These are phyloP conservation scores for Geococcyx californianus DNA, from an alignment of 2,113 vertebrate genomes.

Conservation along the genomic window DNA sequence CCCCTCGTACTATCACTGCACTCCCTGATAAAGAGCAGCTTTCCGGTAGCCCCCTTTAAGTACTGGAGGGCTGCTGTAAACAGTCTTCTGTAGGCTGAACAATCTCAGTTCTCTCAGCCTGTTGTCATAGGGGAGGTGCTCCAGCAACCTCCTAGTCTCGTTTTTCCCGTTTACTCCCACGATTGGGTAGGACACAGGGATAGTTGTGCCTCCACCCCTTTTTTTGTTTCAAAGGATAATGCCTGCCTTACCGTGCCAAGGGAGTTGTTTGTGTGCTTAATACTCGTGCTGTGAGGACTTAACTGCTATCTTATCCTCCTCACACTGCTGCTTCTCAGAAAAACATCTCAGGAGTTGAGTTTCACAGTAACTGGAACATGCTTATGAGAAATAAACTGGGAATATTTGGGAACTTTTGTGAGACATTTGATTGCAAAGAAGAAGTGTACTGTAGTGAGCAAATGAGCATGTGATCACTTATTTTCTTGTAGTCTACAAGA, in stretches of 20 bases:
- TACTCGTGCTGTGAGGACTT: neutral
- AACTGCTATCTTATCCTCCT: neutral
- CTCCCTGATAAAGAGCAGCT: too few relatives aligned
- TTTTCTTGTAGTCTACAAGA: neutral
- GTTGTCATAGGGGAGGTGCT: too few relatives aligned
- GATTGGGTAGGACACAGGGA: neutral
- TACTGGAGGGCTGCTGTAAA: too few relatives aligned
- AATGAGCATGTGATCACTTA: neutral
- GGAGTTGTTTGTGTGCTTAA: neutral
- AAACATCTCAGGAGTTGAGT: neutral
- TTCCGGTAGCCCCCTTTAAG: too few relatives aligned
- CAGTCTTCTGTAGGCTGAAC: too few relatives aligned
- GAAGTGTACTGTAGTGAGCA: neutral
- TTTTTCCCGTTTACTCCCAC: slow-evolving; percentile 8
- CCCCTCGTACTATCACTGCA: too few relatives aligned
- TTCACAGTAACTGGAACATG: neutral
- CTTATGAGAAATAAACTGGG: neutral
- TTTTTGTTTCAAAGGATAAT: neutral
- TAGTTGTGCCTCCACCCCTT: neutral
- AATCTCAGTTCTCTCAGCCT: too few relatives aligned
- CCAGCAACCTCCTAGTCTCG: neutral
- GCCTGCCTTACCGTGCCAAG: neutral
- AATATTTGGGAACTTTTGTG: neutral
- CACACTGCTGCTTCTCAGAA: neutral
- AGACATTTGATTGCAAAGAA: neutral